phyloP scores from a whole-genome alignment of 1,140 invertebrate genomes.

The Tetraneura akinire region DNA sequence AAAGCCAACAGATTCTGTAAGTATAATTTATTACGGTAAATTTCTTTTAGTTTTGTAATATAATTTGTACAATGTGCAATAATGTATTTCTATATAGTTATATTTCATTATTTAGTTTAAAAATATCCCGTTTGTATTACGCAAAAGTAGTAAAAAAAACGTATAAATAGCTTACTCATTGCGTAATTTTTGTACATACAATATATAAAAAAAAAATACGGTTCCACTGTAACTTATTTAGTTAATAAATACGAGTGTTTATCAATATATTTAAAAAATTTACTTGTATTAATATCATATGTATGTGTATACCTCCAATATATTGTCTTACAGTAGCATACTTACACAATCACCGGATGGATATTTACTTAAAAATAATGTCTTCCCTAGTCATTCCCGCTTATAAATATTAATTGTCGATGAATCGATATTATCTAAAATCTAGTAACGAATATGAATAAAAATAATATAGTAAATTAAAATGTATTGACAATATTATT shows the following conservation, averaged over 20 bases:
- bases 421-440: too few species aligned
- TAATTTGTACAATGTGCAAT: background rate
- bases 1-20: slow-evolving; percentile 54
- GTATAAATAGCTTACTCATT: background rate
- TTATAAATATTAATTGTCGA: too few species aligned
- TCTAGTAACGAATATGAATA: too few species aligned
- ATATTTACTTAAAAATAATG: background rate
- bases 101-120: background rate
- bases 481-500: too few species aligned
- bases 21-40: slow-evolving; percentile 2
- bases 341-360: background rate
- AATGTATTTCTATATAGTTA: background rate
- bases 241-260: too few species aligned
- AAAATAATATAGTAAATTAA: too few species aligned
- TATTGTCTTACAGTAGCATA: background rate
- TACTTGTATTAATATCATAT: background rate
- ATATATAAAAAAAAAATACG: too few species aligned
- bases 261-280: too few species aligned
- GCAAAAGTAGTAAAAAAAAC: background rate
- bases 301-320: background rate
- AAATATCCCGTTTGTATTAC: too few species aligned
- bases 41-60: background rate
- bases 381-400: too few species aligned
- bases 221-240: background rate
- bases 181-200: background rate